These are phyloP conservation scores for Panopea generosa DNA, from an alignment of 2,888 invertebrate species.

Conservation along the genomic window DNA sequence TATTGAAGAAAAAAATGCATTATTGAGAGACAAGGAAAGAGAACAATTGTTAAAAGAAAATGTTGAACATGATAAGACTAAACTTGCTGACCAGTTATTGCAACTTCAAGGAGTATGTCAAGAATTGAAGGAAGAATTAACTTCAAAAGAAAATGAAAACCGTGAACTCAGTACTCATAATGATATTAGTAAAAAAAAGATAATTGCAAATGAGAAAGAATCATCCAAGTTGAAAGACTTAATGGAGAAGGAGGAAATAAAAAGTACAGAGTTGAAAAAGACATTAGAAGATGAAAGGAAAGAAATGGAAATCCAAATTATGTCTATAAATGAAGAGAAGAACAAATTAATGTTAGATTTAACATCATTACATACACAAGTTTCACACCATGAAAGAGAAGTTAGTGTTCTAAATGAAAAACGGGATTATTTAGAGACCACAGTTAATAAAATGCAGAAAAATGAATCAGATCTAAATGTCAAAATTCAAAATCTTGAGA, in stretches of 20 bases:
- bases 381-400: constrained; percentile 32
- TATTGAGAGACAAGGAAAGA: constrained; percentile 23
- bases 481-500: constrained; percentile 44
- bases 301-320: constrained; percentile 7
- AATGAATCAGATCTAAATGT: constrained; percentile 29
- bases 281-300: background rate
- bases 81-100: constrained; percentile 32
- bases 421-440: constrained; percentile 15
- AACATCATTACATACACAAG: constrained; percentile 18
- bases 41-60: constrained; percentile 10
- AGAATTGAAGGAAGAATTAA: constrained; percentile 22
- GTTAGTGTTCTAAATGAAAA: constrained; percentile 35
- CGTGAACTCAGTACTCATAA: constrained; percentile 11
- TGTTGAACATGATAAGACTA: constrained; percentile 23
- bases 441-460: constrained; percentile 21
- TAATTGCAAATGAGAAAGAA: constrained; percentile 18
- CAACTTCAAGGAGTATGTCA: constrained; percentile 14
- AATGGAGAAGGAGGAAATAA: constrained; percentile 7
- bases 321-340: constrained; percentile 16
- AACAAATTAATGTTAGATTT: constrained; percentile 25
- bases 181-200: constrained; percentile 12
- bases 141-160: constrained; percentile 19
- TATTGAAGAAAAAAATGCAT: constrained; percentile 18
- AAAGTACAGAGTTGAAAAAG: constrained; percentile 3
- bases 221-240: background rate